These are phyloP conservation scores for Nothura maculosa DNA, from an alignment of 2,797 vertebrate species.

Conservation along the genomic window DNA sequence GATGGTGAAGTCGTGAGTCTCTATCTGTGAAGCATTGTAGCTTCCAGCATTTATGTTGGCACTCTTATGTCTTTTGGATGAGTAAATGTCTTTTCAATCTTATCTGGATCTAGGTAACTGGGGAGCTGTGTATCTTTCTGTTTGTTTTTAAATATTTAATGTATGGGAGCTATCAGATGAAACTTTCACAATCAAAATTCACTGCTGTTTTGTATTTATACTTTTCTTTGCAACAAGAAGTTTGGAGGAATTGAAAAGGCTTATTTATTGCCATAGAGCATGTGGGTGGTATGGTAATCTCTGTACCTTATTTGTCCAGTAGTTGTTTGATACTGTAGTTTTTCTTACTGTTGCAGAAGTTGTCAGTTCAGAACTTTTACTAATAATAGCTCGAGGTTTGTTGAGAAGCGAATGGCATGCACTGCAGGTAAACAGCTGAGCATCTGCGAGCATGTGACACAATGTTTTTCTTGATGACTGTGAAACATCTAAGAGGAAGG, in stretches of 20 bases:
- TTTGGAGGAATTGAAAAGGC: neutral
- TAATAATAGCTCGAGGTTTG: slow-evolving; percentile 33
- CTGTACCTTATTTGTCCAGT: neutral
- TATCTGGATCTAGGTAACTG: neutral
- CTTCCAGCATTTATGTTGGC: neutral
- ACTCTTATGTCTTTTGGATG: neutral
- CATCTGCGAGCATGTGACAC: neutral
- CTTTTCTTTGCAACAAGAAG: neutral
- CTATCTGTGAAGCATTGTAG: neutral
- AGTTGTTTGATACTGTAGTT: neutral
- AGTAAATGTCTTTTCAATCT: neutral
- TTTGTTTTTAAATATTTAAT: neutral
- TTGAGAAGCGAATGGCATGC: slow-evolving; percentile 13
- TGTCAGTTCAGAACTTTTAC: neutral
- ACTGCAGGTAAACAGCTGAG: slow-evolving; percentile 1
- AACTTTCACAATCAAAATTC: neutral
- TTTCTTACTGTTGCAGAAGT: neutral
- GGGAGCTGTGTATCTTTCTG: neutral
- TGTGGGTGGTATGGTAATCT: rapidly evolving
- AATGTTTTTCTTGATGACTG: neutral
- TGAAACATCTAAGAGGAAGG: neutral
- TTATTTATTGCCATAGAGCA: neutral
- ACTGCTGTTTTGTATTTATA: neutral
- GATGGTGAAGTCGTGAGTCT: neutral
- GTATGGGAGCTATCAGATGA: neutral